Evolutionary conservation across 2,888 invertebrate species (phyloP).

Genomic region (Morpho helenor): DNA sequence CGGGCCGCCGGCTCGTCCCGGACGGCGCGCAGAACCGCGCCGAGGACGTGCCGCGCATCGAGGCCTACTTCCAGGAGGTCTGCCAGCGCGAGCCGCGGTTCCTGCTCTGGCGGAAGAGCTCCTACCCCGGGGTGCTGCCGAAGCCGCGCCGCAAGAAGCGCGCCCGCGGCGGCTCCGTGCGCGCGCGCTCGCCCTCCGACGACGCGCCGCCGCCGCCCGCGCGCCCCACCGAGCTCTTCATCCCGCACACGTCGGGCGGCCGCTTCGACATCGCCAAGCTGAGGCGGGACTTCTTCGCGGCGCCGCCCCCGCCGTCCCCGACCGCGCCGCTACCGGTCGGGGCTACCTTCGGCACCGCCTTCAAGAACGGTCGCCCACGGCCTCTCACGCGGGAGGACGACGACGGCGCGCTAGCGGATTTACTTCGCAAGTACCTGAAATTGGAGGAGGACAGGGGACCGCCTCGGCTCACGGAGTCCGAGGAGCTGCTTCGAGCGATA

Average conservation of each 20-base stretch:
- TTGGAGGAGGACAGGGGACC: slow-evolving; percentile 76
- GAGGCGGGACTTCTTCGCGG: slow-evolving; percentile 82
- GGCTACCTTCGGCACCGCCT: slow-evolving; percentile 54
- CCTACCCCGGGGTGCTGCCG: slow-evolving; percentile 86
- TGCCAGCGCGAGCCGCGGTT: slow-evolving; percentile 89
- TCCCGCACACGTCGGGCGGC: slow-evolving; percentile 78
- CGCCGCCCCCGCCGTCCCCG: slow-evolving; percentile 52
- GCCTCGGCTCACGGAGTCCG: slow-evolving; percentile 71
- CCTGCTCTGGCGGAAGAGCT: slow-evolving; percentile 89
- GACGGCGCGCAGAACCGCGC: slow-evolving; percentile 85
- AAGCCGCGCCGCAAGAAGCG: slow-evolving; percentile 77
- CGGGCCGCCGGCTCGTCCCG: slow-evolving; percentile 91
- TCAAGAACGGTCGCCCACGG: slow-evolving; percentile 52
- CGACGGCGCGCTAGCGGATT: slow-evolving; percentile 79
- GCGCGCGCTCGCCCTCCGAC: slow-evolving; percentile 83
- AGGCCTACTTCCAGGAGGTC: slow-evolving; percentile 90
- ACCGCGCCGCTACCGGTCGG: slow-evolving; percentile 39
- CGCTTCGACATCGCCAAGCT: slow-evolving; percentile 84
- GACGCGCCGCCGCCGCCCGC: slow-evolving; percentile 71
- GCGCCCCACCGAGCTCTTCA: slow-evolving; percentile 69
- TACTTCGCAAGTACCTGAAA: slow-evolving; percentile 83
- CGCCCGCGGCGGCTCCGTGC: slow-evolving; percentile 83
- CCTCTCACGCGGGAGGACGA: slow-evolving; percentile 57
- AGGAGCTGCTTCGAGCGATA: slow-evolving; percentile 82
- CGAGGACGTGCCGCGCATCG: slow-evolving; percentile 89